phyloP scores from a whole-genome alignment of 2,113 vertebrate species.

The Grus americana region DNA sequence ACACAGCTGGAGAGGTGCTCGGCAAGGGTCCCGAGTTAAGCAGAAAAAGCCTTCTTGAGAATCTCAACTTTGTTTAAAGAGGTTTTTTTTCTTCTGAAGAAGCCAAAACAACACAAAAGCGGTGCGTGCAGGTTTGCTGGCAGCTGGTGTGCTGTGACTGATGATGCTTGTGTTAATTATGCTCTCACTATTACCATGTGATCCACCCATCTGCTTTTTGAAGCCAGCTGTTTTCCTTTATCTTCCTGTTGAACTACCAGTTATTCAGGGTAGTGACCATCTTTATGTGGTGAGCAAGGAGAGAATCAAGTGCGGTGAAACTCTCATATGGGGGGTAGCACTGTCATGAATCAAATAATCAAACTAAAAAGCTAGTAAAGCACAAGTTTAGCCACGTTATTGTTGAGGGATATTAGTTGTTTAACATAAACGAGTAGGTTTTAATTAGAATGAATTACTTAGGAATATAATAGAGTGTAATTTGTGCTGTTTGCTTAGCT shows the following conservation, averaged over 20 bases:
- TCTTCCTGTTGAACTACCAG: constrained; percentile 50
- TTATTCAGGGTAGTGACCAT: constrained; percentile 10
- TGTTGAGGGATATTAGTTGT: no score
- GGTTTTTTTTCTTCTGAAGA: neutral
- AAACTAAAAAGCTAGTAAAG: neutral
- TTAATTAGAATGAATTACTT: no score
- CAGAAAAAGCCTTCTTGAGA: constrained; percentile 48
- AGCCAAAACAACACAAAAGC: constrained; percentile 45
- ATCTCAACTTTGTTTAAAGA: constrained; percentile 42
- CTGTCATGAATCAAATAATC: neutral
- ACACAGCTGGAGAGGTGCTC: constrained; percentile 56
- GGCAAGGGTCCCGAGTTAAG: neutral
- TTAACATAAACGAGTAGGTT: no score
- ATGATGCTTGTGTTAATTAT: constrained; percentile 68
- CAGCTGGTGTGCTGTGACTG: constrained; percentile 65
- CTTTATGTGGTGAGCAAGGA: neutral
- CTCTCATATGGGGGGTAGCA: neutral
- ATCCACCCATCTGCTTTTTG: constrained; percentile 62
- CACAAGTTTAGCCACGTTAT: neutral
- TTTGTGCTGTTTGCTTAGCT: no score
- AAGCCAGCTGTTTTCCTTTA: constrained; percentile 64
- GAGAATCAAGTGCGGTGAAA: neutral
- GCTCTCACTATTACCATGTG: constrained; percentile 58
- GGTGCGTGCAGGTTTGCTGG: constrained; percentile 51
- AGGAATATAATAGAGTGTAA: no score